These are phyloP conservation scores for Chymomyza procnemis DNA, from an alignment of 2,888 invertebrate genomes.

Conservation along the genomic window DNA sequence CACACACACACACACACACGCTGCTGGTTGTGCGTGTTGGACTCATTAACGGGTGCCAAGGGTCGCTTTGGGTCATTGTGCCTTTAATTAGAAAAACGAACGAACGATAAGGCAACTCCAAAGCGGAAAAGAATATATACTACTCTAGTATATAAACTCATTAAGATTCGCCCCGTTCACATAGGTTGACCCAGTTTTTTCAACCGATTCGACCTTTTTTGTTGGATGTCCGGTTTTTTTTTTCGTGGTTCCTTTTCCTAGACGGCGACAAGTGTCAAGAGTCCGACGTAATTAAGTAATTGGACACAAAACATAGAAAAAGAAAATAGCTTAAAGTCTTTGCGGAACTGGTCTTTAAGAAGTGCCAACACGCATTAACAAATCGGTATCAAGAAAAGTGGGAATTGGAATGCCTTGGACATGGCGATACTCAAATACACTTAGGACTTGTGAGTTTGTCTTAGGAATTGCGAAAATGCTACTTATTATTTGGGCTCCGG, in stretches of 20 bases:
- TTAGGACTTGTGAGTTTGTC: too few relatives aligned
- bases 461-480: too few relatives aligned
- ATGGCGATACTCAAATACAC: background rate
- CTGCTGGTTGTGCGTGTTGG: background rate
- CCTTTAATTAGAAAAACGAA: constrained; percentile 64
- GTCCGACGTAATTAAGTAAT: constrained; percentile 61
- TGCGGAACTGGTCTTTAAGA: background rate
- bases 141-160: constrained; percentile 50
- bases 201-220: constrained; percentile 42
- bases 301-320: constrained; percentile 29
- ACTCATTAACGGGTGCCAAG: constrained; percentile 24
- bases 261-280: constrained; percentile 2
- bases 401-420: background rate
- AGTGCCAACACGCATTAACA: background rate
- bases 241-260: background rate
- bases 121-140: constrained; percentile 13
- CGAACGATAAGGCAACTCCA: constrained; percentile 20
- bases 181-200: constrained; percentile 57
- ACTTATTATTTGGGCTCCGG: too few relatives aligned
- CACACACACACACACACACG: background rate
- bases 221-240: too few relatives aligned
- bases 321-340: constrained; percentile 49
- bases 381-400: constrained; percentile 10
- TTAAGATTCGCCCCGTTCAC: constrained; percentile 53
- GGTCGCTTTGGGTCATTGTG: constrained; percentile 63